Evolutionary conservation across 2,888 invertebrate species (phyloP), one percentile per base, ranked within the genome.

Genomic region (Lampropteryx suffumata): DNA sequence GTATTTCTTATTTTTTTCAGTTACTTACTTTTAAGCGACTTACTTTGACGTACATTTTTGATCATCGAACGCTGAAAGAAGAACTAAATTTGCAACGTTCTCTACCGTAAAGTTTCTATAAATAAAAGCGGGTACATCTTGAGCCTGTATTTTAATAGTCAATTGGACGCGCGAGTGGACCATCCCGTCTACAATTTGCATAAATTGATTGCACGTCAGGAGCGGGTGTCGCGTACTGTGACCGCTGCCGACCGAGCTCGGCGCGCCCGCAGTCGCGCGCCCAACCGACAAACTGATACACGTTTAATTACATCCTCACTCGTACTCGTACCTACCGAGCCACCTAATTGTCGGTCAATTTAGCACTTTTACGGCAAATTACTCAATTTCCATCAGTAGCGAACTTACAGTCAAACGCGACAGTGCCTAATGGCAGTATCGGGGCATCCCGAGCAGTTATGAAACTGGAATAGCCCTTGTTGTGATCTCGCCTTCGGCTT

Each of bases 111-210:
- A 34, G 13, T 27, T 37, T 36, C 35, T 52, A 50, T 57, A 55
- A 61, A 57, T 59, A 60, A 60, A 53, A 53, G 58, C 52, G 57
- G 61, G 64, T 62, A 59, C 58, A 61, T 59, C 59, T 62, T 34
- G 61, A 63, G 47, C 69, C 69, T 70, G 60, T 69, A 69, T 64
- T 67, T 65, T 68, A 65, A 69, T 72, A 72, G 69, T 67, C 73
- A 77, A 80, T 78, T 76, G 79, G 71, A 65, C 61, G 75, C 74
- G 71, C 57, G 65, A 65, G 63, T 55, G 69, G 69, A 61, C 75
- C 77, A 82, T 84, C 84, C 82, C 78, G 82, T 74, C 69, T 68
- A 67, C 78, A 84, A 89, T 90, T 89, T 89, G 82, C 88, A 90
- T 90, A 82, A 89, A 88, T 88, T 87, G 87, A 87, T 88, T 79